These are phyloP conservation scores for Platycercus adscitus DNA, from an alignment of 2,113 vertebrate genomes.

Conservation along the genomic window DNA sequence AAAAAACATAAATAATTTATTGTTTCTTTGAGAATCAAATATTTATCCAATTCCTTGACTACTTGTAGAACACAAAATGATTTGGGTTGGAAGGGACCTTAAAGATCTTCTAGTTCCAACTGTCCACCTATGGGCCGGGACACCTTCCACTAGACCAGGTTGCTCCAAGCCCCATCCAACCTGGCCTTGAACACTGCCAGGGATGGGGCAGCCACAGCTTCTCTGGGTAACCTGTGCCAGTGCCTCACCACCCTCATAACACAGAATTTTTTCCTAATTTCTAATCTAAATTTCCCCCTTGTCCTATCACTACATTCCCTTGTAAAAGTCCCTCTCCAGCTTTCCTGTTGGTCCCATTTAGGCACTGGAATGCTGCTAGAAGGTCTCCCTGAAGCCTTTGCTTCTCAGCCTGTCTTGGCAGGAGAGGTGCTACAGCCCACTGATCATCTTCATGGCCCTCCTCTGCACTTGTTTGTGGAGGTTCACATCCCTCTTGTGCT, in stretches of 20 bases:
- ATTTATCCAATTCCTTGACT: not conserved
- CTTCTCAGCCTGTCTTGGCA: not conserved
- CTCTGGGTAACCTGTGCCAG: not conserved
- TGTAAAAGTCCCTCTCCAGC: not conserved
- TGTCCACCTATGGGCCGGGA: not conserved
- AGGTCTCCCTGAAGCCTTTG: not conserved
- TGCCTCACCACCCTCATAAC: not conserved
- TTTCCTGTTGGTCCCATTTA: not conserved
- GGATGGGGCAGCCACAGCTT: not conserved
- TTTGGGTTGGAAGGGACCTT: not conserved
- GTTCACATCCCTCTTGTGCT: not conserved
- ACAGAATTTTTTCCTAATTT: not conserved
- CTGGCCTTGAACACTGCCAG: not conserved
- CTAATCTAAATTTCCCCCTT: not conserved
- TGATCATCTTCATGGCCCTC: not conserved
- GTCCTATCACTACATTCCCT: not conserved
- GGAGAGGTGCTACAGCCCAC: not conserved
- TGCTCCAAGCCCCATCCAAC: not conserved
- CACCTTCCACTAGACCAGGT: not conserved
- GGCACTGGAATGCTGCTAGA: not conserved
- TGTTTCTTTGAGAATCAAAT: not conserved
- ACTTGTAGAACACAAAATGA: not conserved
- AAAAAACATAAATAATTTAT: not conserved
- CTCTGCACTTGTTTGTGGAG: not conserved
- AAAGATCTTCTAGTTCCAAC: not conserved